A percentile compares a stretch with the other conserved stretches of the same genome.
phyloP scores from a whole-genome alignment of 2,113 vertebrate species.

The Eulemur macaco region DNA sequence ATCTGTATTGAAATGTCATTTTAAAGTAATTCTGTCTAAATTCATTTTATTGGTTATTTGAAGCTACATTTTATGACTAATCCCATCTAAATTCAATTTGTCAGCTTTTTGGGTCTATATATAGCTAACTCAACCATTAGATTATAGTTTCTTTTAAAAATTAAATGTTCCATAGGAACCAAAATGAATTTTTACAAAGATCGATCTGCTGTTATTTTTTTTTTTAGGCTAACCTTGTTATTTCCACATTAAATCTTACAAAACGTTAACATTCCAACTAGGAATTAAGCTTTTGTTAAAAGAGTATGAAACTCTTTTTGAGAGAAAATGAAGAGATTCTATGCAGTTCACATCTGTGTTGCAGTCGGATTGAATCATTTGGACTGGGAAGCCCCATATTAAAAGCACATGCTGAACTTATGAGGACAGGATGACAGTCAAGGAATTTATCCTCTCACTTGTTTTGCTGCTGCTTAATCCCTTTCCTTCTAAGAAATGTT shows the following conservation, averaged over 20 bases:
- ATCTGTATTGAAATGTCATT: slow-evolving; percentile 6
- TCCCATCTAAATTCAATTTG: background rate
- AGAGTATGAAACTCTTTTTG: background rate
- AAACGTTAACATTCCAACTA: background rate
- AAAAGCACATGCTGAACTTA: background rate
- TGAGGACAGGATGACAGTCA: background rate
- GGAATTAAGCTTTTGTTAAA: slow-evolving; percentile 33
- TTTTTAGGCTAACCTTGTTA: background rate
- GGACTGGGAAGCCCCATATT: background rate
- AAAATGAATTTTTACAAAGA: slow-evolving; percentile 34
- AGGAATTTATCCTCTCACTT: background rate
- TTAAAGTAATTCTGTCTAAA: background rate
- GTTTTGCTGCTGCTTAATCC: background rate
- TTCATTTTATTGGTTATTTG: slow-evolving; percentile 11
- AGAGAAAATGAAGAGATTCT: background rate
- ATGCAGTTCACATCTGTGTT: background rate
- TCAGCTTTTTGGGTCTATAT: background rate
- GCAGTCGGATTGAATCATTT: background rate
- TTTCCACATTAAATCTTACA: slow-evolving; percentile 21
- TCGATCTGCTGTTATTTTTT: background rate
- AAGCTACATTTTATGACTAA: background rate
- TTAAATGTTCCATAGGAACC: background rate
- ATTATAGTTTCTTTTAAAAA: background rate
- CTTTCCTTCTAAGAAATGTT: background rate
- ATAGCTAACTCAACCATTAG: background rate